Evolutionary conservation across 2,113 vertebrate species (phyloP).

Genomic region (Gnathonemus echidnorhynchus): DNA sequence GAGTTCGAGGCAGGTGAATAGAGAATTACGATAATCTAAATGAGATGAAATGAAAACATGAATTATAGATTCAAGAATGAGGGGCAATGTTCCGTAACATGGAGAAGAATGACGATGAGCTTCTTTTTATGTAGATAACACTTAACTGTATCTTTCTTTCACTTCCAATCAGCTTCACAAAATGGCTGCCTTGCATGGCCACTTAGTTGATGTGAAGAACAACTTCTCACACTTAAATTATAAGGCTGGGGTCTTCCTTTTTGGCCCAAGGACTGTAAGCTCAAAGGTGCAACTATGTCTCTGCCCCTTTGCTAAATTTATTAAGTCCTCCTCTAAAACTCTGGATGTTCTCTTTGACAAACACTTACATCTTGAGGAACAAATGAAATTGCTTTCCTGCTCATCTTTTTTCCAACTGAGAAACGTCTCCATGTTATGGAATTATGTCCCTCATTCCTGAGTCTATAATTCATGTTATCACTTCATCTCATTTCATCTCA

Average conservation of each 20-base stretch:
- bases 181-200: background rate
- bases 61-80: no score
- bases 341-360: background rate
- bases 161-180: background rate
- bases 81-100: no score
- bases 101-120: no score
- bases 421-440: background rate
- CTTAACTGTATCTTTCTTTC: no score
- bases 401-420: background rate
- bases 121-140: background rate
- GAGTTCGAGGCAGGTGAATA: no score
- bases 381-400: background rate
- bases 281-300: background rate
- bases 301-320: background rate
- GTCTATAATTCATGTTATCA: background rate
- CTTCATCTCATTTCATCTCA: background rate
- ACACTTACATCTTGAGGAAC: background rate
- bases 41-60: no score
- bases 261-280: background rate
- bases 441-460: background rate
- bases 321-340: background rate
- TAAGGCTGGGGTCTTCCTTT: background rate
- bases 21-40: no score
- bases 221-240: background rate
- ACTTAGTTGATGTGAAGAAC: background rate